Evolutionary conservation across 2,888 invertebrate genomes (phyloP).

Genomic region (Ptilodon capucinus): DNA sequence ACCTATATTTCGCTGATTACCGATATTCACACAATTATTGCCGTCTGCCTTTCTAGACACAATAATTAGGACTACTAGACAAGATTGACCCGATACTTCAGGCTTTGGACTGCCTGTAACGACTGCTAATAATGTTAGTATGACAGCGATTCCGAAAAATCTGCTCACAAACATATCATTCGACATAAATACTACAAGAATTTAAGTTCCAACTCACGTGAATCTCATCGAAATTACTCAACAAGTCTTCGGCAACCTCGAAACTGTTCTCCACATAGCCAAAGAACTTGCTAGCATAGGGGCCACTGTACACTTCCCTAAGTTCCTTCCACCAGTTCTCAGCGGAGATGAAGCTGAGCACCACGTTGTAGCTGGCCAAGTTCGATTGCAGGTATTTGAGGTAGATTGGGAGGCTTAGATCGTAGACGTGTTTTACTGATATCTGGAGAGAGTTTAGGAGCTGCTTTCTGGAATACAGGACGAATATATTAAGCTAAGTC

Average conservation of each 20-base stretch:
- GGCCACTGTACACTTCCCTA: conserved; percentile 54
- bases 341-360: conserved; percentile 62
- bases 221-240: conserved; percentile 66
- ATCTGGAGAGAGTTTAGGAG: conserved; percentile 45
- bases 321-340: conserved; percentile 69
- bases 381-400: conserved; percentile 67
- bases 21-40: too few species aligned
- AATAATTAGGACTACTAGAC: too few species aligned
- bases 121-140: too few species aligned
- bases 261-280: conserved; percentile 58
- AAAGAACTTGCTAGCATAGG: conserved; percentile 53
- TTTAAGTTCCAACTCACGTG: conserved; percentile 54
- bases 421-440: conserved; percentile 61
- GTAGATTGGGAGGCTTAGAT: conserved; percentile 62
- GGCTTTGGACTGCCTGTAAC: too few species aligned
- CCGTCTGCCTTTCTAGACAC: too few species aligned
- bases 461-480: conserved; percentile 46
- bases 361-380: conserved; percentile 57
- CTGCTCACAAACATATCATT: too few species aligned
- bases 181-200: too few species aligned
- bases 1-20: too few species aligned
- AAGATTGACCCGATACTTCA: too few species aligned
- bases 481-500: background rate
- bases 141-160: too few species aligned
- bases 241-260: conserved; percentile 58